These are phyloP conservation scores for Oriolus oriolus DNA, from an alignment of 2,113 vertebrate genomes.

Conservation along the genomic window DNA sequence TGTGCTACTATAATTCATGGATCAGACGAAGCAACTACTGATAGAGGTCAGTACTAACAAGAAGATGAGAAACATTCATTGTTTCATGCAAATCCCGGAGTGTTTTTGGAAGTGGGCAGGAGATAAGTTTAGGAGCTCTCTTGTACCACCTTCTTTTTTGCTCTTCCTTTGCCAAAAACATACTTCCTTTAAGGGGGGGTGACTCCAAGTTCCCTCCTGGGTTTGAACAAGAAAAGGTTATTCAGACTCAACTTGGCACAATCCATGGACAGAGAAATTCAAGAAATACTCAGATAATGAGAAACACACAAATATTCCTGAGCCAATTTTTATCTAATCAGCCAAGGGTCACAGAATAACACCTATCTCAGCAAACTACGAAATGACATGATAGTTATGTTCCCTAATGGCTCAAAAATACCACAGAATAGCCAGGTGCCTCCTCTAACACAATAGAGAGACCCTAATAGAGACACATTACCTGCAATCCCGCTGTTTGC, in stretches of 20 bases:
- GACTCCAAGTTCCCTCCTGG: neutral
- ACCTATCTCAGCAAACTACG: neutral
- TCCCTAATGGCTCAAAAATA: conserved; percentile 26
- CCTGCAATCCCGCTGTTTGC: neutral
- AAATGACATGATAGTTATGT: neutral
- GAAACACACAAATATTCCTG: neutral
- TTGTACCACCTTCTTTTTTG: neutral
- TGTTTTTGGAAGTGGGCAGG: neutral
- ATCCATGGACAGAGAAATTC: neutral
- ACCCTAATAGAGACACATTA: neutral
- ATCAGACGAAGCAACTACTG: neutral
- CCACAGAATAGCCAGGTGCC: neutral
- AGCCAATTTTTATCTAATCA: neutral
- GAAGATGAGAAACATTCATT: neutral
- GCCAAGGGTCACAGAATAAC: neutral
- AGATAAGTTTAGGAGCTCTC: neutral
- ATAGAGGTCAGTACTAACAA: neutral
- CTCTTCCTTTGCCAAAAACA: neutral
- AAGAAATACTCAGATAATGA: neutral
- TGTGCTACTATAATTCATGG: accelerated
- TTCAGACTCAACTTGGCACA: neutral
- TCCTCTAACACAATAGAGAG: neutral
- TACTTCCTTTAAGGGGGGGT: neutral
- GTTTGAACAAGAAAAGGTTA: neutral
- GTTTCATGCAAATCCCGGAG: neutral